Base-by-base conservation (phyloP, 2,797 vertebrate species). In the Pangasius macronema region DNA sequence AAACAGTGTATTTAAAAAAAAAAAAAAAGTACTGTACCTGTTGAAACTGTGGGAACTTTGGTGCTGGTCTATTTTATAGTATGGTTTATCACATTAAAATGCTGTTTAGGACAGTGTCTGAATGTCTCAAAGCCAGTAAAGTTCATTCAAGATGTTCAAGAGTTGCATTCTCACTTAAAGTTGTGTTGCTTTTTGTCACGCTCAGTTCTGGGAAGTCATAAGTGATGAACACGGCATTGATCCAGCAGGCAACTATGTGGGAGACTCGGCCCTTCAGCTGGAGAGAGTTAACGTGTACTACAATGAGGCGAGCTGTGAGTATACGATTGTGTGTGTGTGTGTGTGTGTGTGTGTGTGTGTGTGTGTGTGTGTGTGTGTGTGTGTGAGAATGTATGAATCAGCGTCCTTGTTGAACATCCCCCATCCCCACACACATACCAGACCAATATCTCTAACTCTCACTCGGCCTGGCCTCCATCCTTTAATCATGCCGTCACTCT, bases 171-270 rank as follows among this genome's bases (percentile, higher is more conserved):
- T 63, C 13, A 59, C 46, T 51, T 30, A 76, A 73, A 75, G 11
- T 14, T 85, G 53, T 8, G 83, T 75, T 67, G 49, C 67, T 46
- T 39, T 53, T 86, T 80, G 79, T 84, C 89, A 83, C 84, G 18
- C 61, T 68, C 89, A 99, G 98, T 98, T 99, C 85, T 98, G 98
- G 97, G 97, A 99, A 91, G 97, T 98, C 92, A 99, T 99, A 94
- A 98, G 97, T 24, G 97, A 98, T 1, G 97, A 98, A 72, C 98
- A 99, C 79, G 97, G 97, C 73, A 97, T 99, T 89, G 97, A 97
- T 93, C 95, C 97, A 2, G 95, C 96, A 6, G 97, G 97, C 90
- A 96, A 94, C 93, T 98, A 98, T 46, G 96, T 96, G 59, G 98
- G 97, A 85, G 97, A 98, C 94, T 97, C 97, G 67, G 84, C 92